Base-by-base conservation (phyloP, 2,888 invertebrate species). In the Octodonta nipae region DNA sequence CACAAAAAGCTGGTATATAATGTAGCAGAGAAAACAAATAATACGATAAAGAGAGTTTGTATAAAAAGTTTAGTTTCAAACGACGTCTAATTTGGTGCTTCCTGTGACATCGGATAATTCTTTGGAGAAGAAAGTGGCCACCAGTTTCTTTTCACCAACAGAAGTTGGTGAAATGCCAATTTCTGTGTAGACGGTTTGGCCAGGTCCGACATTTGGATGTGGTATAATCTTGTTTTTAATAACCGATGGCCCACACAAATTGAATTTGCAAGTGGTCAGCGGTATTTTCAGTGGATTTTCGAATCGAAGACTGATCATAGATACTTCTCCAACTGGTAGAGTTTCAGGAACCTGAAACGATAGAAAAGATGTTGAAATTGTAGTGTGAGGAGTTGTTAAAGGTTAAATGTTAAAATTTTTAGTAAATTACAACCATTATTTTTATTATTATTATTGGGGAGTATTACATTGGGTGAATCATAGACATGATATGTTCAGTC, bases 71-170 rank as follows among this genome's bases (percentile, higher is more conserved):
- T n/a, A n/a, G n/a, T n/a, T n/a, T 17, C 17, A 17, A 8, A 41
- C 28, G 2, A 78, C 76, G 32, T 74, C 73, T 2, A 71, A 65
- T 27, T 65, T 67, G 12, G 71, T 71, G 1, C 76, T 73, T 20
- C 82, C 83, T 4, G 66, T 72, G 37, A 84, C 70, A 48, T 83
- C 81, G 33, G 73, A 66, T 6, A 84, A 62, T 51, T 82, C 71
- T 15, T 60, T 70, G 0, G 81, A 79, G 29, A 71, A 70, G 59
- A 82, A 83, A 7, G 78, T 77, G 0, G 74, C 79, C 7, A 82
- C 69, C 34, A 82, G 63, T 49, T 68, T 75, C 38, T 75, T 72
- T 32, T 70, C 67, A 3, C 81, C 82, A 1, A 64, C 45, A 56
- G 67, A 69, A 61, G 71, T 71, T 1, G 79, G 78, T 8, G 68